These are phyloP conservation scores for Scylla paramamosain DNA, from an alignment of 1,140 invertebrate species.

Conservation along the genomic window DNA sequence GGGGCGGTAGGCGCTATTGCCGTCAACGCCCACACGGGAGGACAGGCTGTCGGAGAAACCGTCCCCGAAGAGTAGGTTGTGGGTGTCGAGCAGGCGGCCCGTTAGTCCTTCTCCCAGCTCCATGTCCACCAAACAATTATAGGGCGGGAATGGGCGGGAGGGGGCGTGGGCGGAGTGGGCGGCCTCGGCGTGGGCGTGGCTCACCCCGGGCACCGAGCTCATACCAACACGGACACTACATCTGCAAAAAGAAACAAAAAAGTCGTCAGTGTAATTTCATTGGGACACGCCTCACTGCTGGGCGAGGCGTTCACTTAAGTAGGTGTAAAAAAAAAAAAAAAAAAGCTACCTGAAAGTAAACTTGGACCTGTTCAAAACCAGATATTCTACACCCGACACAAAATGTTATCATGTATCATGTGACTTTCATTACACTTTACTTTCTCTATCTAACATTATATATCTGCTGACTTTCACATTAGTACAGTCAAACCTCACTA, in stretches of 20 bases:
- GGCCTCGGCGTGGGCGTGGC: slow-evolving; percentile 70
- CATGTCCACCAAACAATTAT: slow-evolving; percentile 73
- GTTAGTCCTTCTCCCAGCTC: slow-evolving; percentile 80
- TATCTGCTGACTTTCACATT: too few relatives aligned
- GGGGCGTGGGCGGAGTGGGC: slow-evolving; percentile 69
- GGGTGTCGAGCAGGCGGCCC: slow-evolving; percentile 84
- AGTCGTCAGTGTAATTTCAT: neutral
- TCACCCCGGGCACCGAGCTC: slow-evolving; percentile 72
- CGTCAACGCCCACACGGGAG: slow-evolving; percentile 65
- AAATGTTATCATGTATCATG: too few relatives aligned
- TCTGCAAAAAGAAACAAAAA: slow-evolving; percentile 59
- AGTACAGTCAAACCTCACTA: too few relatives aligned
- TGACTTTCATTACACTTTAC: too few relatives aligned
- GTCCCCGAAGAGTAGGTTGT: slow-evolving; percentile 78
- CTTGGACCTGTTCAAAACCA: neutral
- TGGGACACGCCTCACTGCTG: neutral
- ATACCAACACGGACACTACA: slow-evolving; percentile 73
- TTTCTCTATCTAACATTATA: too few relatives aligned
- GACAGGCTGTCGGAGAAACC: slow-evolving; percentile 69
- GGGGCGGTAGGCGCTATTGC: slow-evolving; percentile 68
- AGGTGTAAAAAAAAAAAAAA: too few relatives aligned
- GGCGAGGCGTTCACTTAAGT: neutral
- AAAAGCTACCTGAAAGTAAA: neutral
- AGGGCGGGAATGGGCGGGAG: slow-evolving; percentile 67
- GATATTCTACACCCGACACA: neutral